phyloP scores from a whole-genome alignment of 2,113 vertebrate species.

The Odontesthes bonariensis region DNA sequence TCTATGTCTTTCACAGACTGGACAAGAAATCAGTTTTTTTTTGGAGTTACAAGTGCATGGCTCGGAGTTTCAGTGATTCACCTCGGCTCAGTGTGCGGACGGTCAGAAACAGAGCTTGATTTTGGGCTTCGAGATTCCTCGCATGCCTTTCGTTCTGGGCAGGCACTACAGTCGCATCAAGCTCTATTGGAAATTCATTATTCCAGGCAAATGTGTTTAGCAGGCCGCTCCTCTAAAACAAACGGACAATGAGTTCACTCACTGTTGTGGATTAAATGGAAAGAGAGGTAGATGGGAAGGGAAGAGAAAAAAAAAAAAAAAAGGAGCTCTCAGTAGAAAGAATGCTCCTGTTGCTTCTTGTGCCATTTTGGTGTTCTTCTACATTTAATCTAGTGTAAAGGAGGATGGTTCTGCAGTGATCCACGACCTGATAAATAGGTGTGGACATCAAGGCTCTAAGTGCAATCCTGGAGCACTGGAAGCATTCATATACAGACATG shows the following conservation, averaged over 20 bases:
- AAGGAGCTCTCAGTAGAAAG: constrained; percentile 32
- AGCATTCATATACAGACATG: constrained; percentile 33
- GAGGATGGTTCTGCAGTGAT: constrained; percentile 20
- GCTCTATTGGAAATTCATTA: constrained; percentile 64
- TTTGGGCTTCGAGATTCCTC: constrained; percentile 62
- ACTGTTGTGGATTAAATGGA: constrained; percentile 49
- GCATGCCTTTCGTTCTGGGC: constrained; percentile 71
- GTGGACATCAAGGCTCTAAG: constrained; percentile 51
- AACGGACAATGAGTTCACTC: constrained; percentile 72
- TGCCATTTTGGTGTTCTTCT: constrained; percentile 1
- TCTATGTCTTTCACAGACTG: constrained; percentile 14
- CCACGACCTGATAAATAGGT: constrained; percentile 52
- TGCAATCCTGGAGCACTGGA: constrained; percentile 15
- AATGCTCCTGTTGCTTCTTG: constrained; percentile 21
- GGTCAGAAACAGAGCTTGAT: constrained; percentile 44
- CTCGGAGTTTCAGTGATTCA: constrained; percentile 26
- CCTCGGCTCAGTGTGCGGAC: constrained; percentile 32
- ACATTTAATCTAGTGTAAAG: constrained; percentile 36
- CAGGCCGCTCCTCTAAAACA: constrained; percentile 66
- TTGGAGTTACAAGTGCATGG: no score
- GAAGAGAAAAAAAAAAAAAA: constrained; percentile 8
- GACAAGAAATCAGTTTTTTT: constrained; percentile 36
- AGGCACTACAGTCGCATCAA: constrained; percentile 62
- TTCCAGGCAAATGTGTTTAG: constrained; percentile 75
- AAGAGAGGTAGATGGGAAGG: constrained; percentile 17